Base-by-base conservation (phyloP, 1,140 invertebrate genomes). In the Maniola jurtina region DNA sequence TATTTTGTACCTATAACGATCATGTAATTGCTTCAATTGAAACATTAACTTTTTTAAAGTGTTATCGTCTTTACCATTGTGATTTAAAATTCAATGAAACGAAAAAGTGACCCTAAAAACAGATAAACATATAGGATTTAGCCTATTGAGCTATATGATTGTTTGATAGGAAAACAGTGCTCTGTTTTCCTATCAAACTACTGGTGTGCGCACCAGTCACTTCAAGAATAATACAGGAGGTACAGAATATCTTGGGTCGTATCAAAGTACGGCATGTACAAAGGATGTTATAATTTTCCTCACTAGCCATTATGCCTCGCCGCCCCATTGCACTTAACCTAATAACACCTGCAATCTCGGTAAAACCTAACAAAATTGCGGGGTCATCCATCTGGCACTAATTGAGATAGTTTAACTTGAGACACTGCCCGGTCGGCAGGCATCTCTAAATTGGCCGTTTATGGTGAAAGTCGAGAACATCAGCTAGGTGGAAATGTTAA, bases 391-490 rank as follows among this genome's bases (percentile, higher is more conserved):
- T 84, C 77, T 74, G 77, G 75, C 79, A 77, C 88, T 90, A 88
- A 90, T 90, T 90, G 88, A 90, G 88, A 90, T 86, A 86, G 86
- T 87, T 88, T 85, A 81, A 80, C 75, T 77, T 72, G 77, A 82
- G 79, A 84, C 79, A 81, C 81, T 86, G 86, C 79, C 75, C 82
- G 80, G 75, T 83, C 73, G 80, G 74, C 78, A 79, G 80, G 75
- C 77, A 76, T 82, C 77, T 77, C 79, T 82, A 88, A 88, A 90
- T 88, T 89, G 86, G 81, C 79, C 86, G 81, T 82, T 89, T 89
- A 90, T 77, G 80, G 86, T 88, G 88, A 90, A 90, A 89, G 88
- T 89, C 77, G 72, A 71, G 77, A 79, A 72, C 81, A 86, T 87
- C 80, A 76, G 64, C 42, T 76, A 77, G 77, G 77, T 79, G 54